Evolutionary conservation across 2,888 invertebrate genomes (phyloP).

Genomic region (Gonocerus acuteangulatus): DNA sequence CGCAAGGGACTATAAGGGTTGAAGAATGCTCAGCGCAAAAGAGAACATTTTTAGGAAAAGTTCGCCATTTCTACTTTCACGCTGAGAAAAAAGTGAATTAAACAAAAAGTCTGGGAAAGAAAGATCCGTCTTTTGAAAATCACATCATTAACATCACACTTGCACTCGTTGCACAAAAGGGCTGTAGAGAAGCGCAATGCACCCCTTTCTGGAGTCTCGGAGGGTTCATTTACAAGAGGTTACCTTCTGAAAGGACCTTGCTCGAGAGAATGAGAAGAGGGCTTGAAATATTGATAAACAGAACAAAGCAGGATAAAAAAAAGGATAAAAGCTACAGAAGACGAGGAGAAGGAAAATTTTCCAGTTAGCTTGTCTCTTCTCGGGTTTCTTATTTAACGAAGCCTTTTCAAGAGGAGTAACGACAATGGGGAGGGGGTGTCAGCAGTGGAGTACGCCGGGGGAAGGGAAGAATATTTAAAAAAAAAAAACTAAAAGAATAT

Average conservation of each 20-base stretch:
- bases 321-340: not conserved
- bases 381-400: conserved; percentile 23
- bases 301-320: not conserved
- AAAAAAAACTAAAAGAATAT: too few species aligned
- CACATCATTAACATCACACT: too few species aligned
- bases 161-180: too few species aligned
- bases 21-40: too few species aligned
- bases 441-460: not conserved
- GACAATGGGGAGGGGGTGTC: not conserved
- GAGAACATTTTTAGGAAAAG: too few species aligned
- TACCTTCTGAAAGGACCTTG: not conserved
- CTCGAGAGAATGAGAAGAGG: conserved; percentile 4
- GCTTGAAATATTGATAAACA: conserved; percentile 20
- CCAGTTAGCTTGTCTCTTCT: conserved; percentile 21
- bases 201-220: too few species aligned
- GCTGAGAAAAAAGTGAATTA: too few species aligned
- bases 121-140: too few species aligned
- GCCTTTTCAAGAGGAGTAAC: conserved; percentile 3
- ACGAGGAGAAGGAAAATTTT: conserved; percentile 20
- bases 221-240: not conserved
- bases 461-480: not conserved
- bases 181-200: too few species aligned
- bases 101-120: too few species aligned
- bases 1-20: too few species aligned
- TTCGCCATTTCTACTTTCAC: too few species aligned